Base-by-base conservation (phyloP, 2,113 vertebrate species). In the Numida meleagris region DNA sequence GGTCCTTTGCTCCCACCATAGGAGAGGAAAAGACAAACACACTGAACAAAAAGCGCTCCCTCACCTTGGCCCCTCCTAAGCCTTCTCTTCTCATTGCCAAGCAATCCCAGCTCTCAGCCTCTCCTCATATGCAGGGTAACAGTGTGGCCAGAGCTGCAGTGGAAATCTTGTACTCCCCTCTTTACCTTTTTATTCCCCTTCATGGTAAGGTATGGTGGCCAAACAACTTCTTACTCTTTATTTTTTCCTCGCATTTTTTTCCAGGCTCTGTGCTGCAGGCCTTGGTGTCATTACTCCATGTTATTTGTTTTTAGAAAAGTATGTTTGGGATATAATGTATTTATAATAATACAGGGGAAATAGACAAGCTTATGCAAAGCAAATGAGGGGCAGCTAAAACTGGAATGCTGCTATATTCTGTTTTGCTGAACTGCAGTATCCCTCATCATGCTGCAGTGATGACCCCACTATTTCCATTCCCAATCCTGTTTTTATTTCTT, bases 81-180 rank as follows among this genome's bases (percentile, higher is more conserved):
- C 20, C 4, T 6, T n/a, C 17, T 33, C 48, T 12, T 29, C 34
- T 61, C 0, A 0, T 12, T 58, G 10, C 42, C 43, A 18, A 55
- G 1, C 16, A 14, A 4, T 66, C 42, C 73, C 17, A 43, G 14
- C 63, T 53, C 45, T 24, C 16, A 15, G n/a, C 25, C 24, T 12
- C 33, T 18, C 46, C 29, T 40, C 3, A 1, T 2, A 0, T 23
- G 6, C 3, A 8, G 31, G 3, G 14, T 8, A 55, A 43, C 33
- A 42, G 36, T 7, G 36, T 40, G 45, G 48, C 21, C 72, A 46
- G 18, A 40, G 40, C 53, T n/a, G 16, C 48, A 27, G 40, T 5
- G 12, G 50, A 16, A 16, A 4, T 34, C 2, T 67, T 57, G 61
- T 36, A 31, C 42, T 42, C 19, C 11, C n/a, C 34, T 3, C 43